Evolutionary conservation across 2,888 invertebrate genomes (phyloP).

Genomic region (Lithosia quadra): DNA sequence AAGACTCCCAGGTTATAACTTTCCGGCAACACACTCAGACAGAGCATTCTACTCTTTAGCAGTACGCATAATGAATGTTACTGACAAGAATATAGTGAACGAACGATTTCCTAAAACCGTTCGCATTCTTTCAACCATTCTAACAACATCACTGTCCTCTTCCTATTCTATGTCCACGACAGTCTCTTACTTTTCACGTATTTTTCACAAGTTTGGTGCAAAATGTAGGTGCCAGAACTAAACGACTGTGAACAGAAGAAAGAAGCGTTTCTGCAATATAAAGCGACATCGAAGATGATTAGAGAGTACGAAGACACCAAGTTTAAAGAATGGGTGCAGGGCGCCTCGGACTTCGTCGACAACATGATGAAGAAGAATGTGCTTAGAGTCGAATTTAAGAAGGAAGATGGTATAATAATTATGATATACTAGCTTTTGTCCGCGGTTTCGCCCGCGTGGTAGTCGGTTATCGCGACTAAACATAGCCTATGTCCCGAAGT

Average conservation of each 20-base stretch:
- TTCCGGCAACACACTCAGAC: no score
- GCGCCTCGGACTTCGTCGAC: constrained; percentile 88
- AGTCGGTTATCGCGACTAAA: no score
- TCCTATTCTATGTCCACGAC: neutral
- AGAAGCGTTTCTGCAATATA: constrained; percentile 93
- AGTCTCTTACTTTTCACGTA: neutral
- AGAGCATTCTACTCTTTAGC: no score
- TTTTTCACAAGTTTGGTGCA: neutral
- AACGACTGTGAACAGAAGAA: constrained; percentile 91
- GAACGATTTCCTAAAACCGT: neutral
- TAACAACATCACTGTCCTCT: neutral
- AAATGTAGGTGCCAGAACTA: constrained; percentile 87
- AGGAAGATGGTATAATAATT: constrained; percentile 69
- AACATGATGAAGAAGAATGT: constrained; percentile 90
- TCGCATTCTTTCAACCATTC: neutral
- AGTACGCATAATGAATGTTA: no score
- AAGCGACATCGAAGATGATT: constrained; percentile 91
- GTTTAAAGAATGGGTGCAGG: constrained; percentile 90
- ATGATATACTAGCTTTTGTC: no score
- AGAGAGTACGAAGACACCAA: constrained; percentile 91
- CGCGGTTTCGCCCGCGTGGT: no score
- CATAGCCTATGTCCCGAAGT: no score
- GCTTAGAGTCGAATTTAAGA: constrained; percentile 85
- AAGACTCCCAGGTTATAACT: no score
- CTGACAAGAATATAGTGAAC: no score